phyloP scores from a whole-genome alignment of 2,797 vertebrate species.

The Sebastes nivosus region DNA sequence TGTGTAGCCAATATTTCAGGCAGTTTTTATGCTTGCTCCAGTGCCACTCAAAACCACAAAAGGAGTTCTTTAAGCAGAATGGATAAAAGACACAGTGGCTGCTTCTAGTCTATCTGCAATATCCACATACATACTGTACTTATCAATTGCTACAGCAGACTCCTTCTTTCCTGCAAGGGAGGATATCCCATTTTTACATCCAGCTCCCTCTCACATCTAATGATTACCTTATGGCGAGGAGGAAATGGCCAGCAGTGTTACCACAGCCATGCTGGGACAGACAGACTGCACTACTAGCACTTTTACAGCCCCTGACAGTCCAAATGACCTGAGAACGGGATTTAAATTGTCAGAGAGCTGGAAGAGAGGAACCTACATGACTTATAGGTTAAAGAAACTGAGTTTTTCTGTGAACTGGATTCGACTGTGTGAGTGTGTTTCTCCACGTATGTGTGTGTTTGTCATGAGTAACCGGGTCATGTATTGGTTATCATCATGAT shows the following conservation, averaged over 20 bases:
- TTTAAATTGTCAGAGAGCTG: slow-evolving; percentile 55
- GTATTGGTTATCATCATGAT: slow-evolving; percentile 8
- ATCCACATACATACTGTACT: slow-evolving; percentile 19
- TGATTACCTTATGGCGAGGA: slow-evolving; percentile 75
- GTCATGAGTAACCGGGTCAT: slow-evolving; percentile 28
- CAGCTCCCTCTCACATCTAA: slow-evolving; percentile 70
- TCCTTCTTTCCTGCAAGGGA: slow-evolving; percentile 44
- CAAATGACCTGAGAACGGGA: slow-evolving; percentile 63
- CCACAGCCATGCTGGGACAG: slow-evolving; percentile 64
- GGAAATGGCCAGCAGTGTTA: slow-evolving; percentile 68
- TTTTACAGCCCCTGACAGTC: slow-evolving; percentile 65
- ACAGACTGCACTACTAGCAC: slow-evolving; percentile 69
- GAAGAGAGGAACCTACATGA: slow-evolving; percentile 45
- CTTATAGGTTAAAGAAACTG: slow-evolving; percentile 43
- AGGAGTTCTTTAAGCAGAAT: not conserved
- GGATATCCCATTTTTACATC: slow-evolving; percentile 64
- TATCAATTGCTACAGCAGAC: slow-evolving; percentile 37
- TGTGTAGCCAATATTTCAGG: slow-evolving; percentile 12
- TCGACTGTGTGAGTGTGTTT: slow-evolving; percentile 2
- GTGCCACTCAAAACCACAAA: slow-evolving; percentile 8
- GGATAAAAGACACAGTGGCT: not conserved
- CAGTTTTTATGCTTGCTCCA: not conserved
- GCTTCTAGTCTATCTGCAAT: not conserved
- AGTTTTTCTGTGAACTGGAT: slow-evolving; percentile 31
- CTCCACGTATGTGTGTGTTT: not conserved